These are phyloP conservation scores for Epinephelus moara DNA, from an alignment of 2,113 vertebrate species.

Conservation along the genomic window DNA sequence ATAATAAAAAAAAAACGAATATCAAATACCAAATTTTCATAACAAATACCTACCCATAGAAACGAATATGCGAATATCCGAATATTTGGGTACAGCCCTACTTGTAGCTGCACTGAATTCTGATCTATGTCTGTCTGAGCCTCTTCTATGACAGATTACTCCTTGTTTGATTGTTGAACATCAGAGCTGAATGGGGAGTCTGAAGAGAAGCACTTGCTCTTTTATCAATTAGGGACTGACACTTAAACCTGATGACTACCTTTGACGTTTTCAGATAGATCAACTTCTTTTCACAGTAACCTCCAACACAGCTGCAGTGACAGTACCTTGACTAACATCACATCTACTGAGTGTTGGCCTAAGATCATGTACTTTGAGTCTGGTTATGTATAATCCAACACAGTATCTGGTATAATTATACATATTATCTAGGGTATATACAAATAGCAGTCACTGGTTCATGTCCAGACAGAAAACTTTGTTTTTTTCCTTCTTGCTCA, in stretches of 20 bases:
- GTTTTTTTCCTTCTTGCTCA: no score
- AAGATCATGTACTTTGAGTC: neutral
- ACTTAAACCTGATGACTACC: neutral
- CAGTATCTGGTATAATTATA: neutral
- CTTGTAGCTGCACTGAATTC: neutral
- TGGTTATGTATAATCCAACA: neutral
- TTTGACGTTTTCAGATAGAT: neutral
- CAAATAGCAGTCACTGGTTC: no score
- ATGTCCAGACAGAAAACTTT: no score
- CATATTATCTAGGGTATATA: no score
- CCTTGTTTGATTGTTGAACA: slow-evolving; percentile 5
- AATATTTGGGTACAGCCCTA: no score
- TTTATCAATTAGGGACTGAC: neutral
- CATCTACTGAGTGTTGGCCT: neutral
- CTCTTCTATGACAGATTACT: slow-evolving; percentile 15
- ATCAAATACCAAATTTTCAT: no score
- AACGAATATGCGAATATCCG: no score
- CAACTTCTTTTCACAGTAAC: neutral
- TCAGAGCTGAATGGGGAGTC: slow-evolving; percentile 8
- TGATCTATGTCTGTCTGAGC: neutral
- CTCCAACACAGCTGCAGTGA: neutral
- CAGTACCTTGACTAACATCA: neutral
- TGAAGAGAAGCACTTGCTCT: neutral
- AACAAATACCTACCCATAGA: no score
- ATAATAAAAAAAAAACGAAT: no score